Base-by-base conservation (phyloP, 64 coral and sea anemone species). In the Anthopleura sola region DNA sequence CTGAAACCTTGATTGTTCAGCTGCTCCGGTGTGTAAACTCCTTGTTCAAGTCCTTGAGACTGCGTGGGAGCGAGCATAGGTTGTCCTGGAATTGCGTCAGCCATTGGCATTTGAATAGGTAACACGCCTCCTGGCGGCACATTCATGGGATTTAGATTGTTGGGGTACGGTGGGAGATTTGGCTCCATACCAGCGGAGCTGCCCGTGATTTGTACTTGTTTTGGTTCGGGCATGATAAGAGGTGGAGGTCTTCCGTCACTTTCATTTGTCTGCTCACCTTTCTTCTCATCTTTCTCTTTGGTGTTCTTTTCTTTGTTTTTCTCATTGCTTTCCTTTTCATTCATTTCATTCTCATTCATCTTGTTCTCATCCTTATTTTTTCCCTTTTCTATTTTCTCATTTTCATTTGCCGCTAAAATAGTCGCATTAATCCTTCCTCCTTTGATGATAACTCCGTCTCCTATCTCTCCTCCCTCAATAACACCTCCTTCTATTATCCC, bases 401-500 rank as follows among this genome's bases (percentile, higher is more conserved):
- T 79, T 18, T 38, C 44, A 33, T 79, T 46, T 44, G 37, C 44
- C 15, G 76, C 84, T 38, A 89, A 87, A 18, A 95, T 92, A 21
- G 92, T 90, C 68, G 89, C 97, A 58, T 94, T 99, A 36, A 99
- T 84, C 14, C 86, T 85, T 71, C 97, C 97, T 23, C 77, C 77
- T 49, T 86, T 94, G 19, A 99, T 95, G 17, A 99, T 23, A 31
- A 99, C 97, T 2, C 97, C 97, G 24, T 99, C 97, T 1, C 93
- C 93, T 50, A 99, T 94, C 69, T 99, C 97, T 19, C 97, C 97
- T 34, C 97, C 97, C 49, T 92, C 90, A 38, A 99, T 94, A n/a
- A 95, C 88, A 10, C 97, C 97, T 28, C 97, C 97, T 38, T 95
- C 50, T 76, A 99, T 95, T 39, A 92, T 85, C 6, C 97, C 97